A percentile compares a stretch with the other conserved stretches of the same genome.
Evolutionary conservation across 2,888 invertebrate species (phyloP).

Genomic region (Phalangium opilio): DNA sequence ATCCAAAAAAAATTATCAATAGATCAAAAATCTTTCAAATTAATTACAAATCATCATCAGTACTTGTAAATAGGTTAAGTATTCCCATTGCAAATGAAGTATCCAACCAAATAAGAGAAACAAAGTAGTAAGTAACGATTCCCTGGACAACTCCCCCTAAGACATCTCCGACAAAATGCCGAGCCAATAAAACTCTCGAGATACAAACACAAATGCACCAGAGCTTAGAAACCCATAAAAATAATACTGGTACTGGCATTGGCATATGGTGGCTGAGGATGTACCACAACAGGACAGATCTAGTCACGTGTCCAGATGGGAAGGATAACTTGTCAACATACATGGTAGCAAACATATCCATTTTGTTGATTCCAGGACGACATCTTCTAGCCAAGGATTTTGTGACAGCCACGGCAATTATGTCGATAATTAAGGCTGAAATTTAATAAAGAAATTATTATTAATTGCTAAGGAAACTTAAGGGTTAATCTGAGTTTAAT

Average conservation of each 20-base stretch:
- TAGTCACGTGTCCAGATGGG: constrained; percentile 85
- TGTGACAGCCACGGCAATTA: constrained; percentile 53
- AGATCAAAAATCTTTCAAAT: too few species aligned
- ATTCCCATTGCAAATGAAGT: background rate
- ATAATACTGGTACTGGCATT: too few species aligned
- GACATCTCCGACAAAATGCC: constrained; percentile 79
- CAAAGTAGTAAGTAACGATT: constrained; percentile 42
- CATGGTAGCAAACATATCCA: constrained; percentile 44
- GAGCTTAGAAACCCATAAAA: constrained; percentile 25
- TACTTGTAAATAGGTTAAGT: too few species aligned
- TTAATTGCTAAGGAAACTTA: too few species aligned
- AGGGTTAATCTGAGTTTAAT: too few species aligned
- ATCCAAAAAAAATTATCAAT: too few species aligned
- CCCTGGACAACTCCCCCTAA: constrained; percentile 58
- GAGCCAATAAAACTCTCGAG: constrained; percentile 62
- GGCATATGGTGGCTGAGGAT: constrained; percentile 39
- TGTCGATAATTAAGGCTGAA: constrained; percentile 64
- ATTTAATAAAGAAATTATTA: constrained; percentile 18
- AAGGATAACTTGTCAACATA: constrained; percentile 83
- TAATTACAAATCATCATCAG: too few species aligned
- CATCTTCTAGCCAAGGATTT: constrained; percentile 63
- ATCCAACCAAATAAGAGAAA: constrained; percentile 12
- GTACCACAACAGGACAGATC: constrained; percentile 57
- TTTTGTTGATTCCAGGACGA: constrained; percentile 48
- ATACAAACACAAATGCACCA: constrained; percentile 60